phyloP scores from a whole-genome alignment of 2,113 vertebrate genomes.

The Plectropomus leopardus region DNA sequence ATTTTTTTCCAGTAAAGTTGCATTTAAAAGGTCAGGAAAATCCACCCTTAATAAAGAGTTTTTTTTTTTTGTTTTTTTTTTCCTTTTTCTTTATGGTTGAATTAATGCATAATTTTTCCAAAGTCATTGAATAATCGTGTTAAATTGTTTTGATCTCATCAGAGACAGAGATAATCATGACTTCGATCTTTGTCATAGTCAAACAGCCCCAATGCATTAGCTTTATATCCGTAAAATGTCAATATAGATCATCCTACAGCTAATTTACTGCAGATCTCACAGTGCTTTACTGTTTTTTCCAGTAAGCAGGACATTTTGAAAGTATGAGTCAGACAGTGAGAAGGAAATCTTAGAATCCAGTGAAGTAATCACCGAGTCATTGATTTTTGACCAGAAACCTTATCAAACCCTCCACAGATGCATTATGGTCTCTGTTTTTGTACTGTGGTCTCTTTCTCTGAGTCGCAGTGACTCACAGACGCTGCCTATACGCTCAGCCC shows the following conservation, averaged over 20 bases:
- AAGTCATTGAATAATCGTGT: no score
- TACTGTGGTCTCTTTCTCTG: conserved; percentile 1
- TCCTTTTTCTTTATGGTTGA: no score
- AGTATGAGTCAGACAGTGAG: conserved; percentile 18
- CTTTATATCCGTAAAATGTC: no score
- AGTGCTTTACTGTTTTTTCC: background rate
- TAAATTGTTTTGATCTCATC: no score
- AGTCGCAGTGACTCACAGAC: conserved; percentile 45
- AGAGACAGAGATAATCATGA: no score
- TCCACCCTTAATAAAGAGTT: no score
- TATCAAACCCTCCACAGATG: background rate
- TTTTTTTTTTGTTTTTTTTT: no score
- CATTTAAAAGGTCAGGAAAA: no score
- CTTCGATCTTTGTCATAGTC: no score
- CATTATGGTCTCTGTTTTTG: background rate
- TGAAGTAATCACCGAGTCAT: conserved; percentile 18
- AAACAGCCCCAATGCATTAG: no score
- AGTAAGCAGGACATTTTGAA: background rate
- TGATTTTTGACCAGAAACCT: conserved; percentile 14
- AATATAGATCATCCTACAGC: background rate
- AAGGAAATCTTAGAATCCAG: conserved; percentile 14
- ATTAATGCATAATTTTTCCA: no score
- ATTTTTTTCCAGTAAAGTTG: no score
- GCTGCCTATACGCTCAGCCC: conserved; percentile 2
- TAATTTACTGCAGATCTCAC: background rate